These are phyloP conservation scores for Lophotis ruficrista DNA, from an alignment of 2,113 vertebrate genomes.

Conservation along the genomic window DNA sequence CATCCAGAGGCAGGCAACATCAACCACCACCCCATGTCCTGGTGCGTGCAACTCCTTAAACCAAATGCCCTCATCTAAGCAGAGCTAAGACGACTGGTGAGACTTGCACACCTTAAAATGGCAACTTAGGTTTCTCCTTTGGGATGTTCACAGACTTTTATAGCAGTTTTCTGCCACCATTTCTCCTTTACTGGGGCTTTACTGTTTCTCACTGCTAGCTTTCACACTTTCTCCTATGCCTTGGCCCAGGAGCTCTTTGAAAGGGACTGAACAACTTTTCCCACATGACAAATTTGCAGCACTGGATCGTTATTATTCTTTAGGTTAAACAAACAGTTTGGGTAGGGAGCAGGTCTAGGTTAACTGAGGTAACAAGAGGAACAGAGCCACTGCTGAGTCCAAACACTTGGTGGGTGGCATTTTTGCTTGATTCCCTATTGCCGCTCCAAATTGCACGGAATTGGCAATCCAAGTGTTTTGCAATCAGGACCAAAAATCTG, in stretches of 20 bases:
- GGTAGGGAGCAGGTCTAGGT: conserved; percentile 48
- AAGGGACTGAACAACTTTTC: conserved; percentile 17
- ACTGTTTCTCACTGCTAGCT: not conserved
- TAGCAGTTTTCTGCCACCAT: not conserved
- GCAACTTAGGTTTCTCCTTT: not conserved
- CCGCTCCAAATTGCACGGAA: not conserved
- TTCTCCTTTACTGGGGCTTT: not conserved
- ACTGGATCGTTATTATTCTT: conserved; percentile 48
- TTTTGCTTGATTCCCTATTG: not conserved
- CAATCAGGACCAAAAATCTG: conserved; percentile 11
- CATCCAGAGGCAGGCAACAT: not conserved
- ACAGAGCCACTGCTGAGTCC: conserved; percentile 22
- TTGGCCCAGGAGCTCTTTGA: not conserved
- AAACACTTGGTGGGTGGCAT: conserved; percentile 60
- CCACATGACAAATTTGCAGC: conserved; percentile 47
- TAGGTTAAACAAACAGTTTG: conserved; percentile 63
- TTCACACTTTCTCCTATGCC: conserved; percentile 6
- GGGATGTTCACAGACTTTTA: not conserved
- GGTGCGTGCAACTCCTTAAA: rapidly evolving
- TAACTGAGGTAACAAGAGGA: conserved; percentile 53
- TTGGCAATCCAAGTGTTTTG: not conserved
- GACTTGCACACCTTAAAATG: not conserved
- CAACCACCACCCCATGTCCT: not conserved
- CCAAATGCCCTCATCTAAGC: not conserved
- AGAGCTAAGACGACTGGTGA: not conserved